Conservation (phyloP, 2,113 vertebrate species). For the Corythornis madagascariensis region DNA sequence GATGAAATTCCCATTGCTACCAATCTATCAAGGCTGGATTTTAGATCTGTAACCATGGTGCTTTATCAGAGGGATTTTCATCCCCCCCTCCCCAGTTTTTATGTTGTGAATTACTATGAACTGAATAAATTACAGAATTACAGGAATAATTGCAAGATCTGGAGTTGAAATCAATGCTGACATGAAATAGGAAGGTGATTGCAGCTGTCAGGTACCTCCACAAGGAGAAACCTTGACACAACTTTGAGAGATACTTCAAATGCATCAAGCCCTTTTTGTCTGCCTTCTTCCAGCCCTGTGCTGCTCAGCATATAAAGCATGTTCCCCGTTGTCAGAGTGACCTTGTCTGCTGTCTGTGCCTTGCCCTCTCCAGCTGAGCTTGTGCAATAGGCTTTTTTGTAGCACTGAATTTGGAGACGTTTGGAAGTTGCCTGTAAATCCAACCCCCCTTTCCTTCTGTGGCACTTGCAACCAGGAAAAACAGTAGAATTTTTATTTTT, state of each 20-base stretch:
- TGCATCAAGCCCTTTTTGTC: slow-evolving; percentile 59
- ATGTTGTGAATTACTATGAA: slow-evolving; percentile 2
- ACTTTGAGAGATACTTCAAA: slow-evolving; percentile 57
- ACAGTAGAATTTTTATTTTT: neutral
- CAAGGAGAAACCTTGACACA: slow-evolving; percentile 66
- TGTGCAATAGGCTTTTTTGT: neutral
- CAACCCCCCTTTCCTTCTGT: neutral
- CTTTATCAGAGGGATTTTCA: neutral
- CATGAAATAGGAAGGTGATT: slow-evolving; percentile 45
- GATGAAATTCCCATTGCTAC: neutral
- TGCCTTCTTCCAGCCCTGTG: slow-evolving; percentile 37
- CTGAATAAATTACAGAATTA: slow-evolving; percentile 51
- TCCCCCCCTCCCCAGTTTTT: neutral
- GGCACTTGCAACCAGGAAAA: neutral
- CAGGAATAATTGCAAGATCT: slow-evolving; percentile 2
- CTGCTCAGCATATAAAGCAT: slow-evolving; percentile 65
- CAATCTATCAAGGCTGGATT: neutral
- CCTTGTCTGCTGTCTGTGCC: slow-evolving; percentile 68
- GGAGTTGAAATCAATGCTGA: slow-evolving; percentile 30
- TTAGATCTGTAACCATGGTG: neutral
- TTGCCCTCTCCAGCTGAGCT: slow-evolving; percentile 64
- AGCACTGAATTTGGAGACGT: neutral
- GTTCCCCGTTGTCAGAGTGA: slow-evolving; percentile 54
- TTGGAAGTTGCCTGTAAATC: slow-evolving; percentile 22
- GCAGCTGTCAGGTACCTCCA: slow-evolving; percentile 57